Conservation (phyloP, 2,888 invertebrate genomes). For the Tachina fera region DNA sequence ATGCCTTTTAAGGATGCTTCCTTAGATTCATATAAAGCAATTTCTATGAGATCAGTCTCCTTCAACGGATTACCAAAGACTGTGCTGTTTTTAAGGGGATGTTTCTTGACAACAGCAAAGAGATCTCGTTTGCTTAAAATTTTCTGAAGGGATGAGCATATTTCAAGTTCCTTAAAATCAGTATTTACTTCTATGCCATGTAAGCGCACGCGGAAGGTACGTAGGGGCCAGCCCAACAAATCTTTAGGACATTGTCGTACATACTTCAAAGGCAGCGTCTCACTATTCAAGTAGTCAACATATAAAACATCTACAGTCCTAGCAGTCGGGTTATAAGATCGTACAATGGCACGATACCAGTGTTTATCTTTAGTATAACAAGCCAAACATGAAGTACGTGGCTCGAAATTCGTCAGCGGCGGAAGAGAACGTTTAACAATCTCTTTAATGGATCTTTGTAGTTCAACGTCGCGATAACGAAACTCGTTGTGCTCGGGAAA, state of each 20-base stretch:
- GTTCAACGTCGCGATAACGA: slow-evolving; percentile 82
- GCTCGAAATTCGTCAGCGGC: slow-evolving; percentile 81
- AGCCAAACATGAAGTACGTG: slow-evolving; percentile 85
- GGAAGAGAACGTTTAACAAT: slow-evolving; percentile 82
- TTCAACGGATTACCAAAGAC: neutral
- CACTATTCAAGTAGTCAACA: slow-evolving; percentile 90
- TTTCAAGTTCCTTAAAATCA: slow-evolving; percentile 78
- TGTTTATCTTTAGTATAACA: slow-evolving; percentile 85
- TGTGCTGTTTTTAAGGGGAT: slow-evolving; percentile 25
- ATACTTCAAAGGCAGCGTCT: slow-evolving; percentile 83
- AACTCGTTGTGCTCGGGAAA: slow-evolving; percentile 81
- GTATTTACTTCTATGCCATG: slow-evolving; percentile 82
- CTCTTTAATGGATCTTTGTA: slow-evolving; percentile 84
- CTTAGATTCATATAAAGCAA: slow-evolving; percentile 70
- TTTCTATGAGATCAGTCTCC: slow-evolving; percentile 53
- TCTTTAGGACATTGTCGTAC: slow-evolving; percentile 84
- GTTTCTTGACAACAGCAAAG: slow-evolving; percentile 76
- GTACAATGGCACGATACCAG: slow-evolving; percentile 90
- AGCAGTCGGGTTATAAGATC: slow-evolving; percentile 83
- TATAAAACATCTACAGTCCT: slow-evolving; percentile 86
- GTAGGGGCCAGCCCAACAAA: slow-evolving; percentile 84
- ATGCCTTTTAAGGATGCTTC: slow-evolving; percentile 21
- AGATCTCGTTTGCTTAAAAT: slow-evolving; percentile 72
- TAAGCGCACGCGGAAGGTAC: slow-evolving; percentile 84
- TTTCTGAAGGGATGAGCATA: slow-evolving; percentile 75